These are phyloP conservation scores for Eristalis intricaria DNA, from an alignment of 2,888 invertebrate genomes.

Conservation along the genomic window DNA sequence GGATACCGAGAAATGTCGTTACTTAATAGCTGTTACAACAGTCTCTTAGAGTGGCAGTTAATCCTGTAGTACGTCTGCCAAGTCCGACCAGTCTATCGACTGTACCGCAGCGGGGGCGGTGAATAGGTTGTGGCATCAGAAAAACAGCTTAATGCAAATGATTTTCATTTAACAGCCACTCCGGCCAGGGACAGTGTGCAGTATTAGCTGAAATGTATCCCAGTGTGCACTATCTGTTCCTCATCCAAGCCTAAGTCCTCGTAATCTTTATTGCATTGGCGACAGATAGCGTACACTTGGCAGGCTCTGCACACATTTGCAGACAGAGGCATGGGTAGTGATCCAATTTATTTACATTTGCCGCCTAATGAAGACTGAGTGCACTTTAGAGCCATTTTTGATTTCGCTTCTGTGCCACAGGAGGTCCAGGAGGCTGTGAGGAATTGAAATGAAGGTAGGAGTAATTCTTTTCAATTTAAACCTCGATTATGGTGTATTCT, in stretches of 20 bases:
- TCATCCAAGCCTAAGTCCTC: slow-evolving; percentile 5
- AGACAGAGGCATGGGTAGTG: background rate
- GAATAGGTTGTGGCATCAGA: slow-evolving; percentile 1
- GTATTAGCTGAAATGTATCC: slow-evolving; percentile 23
- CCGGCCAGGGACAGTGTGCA: background rate
- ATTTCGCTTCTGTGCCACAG: background rate
- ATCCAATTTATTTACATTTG: slow-evolving; percentile 12
- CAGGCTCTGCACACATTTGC: background rate
- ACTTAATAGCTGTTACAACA: slow-evolving; percentile 22
- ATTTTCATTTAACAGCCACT: slow-evolving; percentile 13
- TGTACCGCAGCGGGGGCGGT: background rate
- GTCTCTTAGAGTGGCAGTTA: slow-evolving; percentile 16
- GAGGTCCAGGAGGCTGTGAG: background rate
- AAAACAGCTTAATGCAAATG: slow-evolving; percentile 50
- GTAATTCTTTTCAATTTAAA: background rate
- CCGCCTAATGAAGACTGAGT: background rate
- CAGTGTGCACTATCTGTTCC: slow-evolving; percentile 13
- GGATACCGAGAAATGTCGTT: slow-evolving; percentile 8
- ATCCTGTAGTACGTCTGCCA: slow-evolving; percentile 12
- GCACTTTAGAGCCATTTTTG: slow-evolving; percentile 3
- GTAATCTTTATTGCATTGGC: slow-evolving; percentile 42
- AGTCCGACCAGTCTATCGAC: background rate
- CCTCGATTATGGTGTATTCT: too few relatives aligned
- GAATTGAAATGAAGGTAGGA: background rate
- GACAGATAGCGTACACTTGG: slow-evolving; percentile 2